Evolutionary conservation across 1,140 invertebrate species (phyloP), one percentile per base, ranked within the genome.

Genomic region (Drosophila bipectinata): DNA sequence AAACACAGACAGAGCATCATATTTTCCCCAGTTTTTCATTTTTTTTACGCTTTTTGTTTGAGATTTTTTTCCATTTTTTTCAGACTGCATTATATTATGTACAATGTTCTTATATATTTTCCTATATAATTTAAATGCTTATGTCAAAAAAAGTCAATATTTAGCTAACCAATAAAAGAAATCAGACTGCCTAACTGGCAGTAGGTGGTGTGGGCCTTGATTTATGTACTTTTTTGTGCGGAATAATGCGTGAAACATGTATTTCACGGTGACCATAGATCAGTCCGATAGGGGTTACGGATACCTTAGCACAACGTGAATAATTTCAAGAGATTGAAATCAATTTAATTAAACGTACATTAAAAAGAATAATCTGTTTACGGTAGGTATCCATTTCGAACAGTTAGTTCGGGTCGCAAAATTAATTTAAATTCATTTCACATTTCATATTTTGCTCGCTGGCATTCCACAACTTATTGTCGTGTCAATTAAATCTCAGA

Each of bases 91-190:
- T 87, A 77, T 62, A 85, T 78, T 64, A 82, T 87, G 61, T 81
- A 32, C 57, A 47, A 18, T 41, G 9, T 45, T 32, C 45, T 30
- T 60, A 78, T 64, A 39, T 72, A 52, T 30, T 37, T 48, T 24
- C 32, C 41, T 58, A 54, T 58, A 77, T 61, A 61, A 60, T 55
- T 77, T 51, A 72, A 72, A 72, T 47, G 48, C 34, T 24, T 18
- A 18, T 39, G 55, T 71, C 54, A 67, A 32, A 63, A 63, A 56
- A 84, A 69, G 61, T 59, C 83, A 77, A 61, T 85, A 80, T 84
- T 84, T 84, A 80, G 81, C 67, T 80, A 77, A 68, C 81, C 57
- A 80, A 60, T 58, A 61, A 62, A 80, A 54, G 30, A 26, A 54
- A 59, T 49, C 54, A 32, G 32, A 48, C 32, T 48, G 32, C 49